Base-by-base conservation (phyloP, 2,113 vertebrate species). In the Otis tarda region DNA sequence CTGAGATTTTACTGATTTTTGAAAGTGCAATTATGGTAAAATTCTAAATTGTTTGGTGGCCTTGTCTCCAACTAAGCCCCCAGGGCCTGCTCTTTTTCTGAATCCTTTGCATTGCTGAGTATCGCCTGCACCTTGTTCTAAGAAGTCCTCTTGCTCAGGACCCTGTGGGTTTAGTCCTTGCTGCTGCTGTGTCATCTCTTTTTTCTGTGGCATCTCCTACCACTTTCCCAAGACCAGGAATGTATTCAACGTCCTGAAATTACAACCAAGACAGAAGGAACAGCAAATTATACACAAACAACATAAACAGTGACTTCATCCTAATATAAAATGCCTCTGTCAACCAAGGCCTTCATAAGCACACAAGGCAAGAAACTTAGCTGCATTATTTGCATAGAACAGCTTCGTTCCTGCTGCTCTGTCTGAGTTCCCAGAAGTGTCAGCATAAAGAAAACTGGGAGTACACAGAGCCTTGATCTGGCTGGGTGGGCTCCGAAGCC, bases 171-270 rank as follows among this genome's bases (percentile, higher is more conserved):
- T 76, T 16, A 47, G 39, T 61, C 33, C 28, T 23, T 90, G 67
- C 61, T 69, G 65, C 73, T 82, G 14, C 33, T 21, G 27, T 8
- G 18, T n/a, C 12, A 53, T 65, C 87, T 65, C 64, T n/a, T 55
- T 35, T 12, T 8, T 55, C 83, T 76, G 33, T 35, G 60, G 28
- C 31, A 67, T 43, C 67, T 71, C 75, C 73, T 60, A 13, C 24
- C 41, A 75, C 57, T 77, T 77, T 57, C 65, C 30, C 78, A 63
- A 24, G 5, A 24, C 45, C 57, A 63, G 71, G 70, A 93, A 89
- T 37, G n/a, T 12, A 83, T 80, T 83, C 80, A 81, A 33, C 5
- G 12, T 57, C 90, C 97, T 98, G 93, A 96, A 98, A 97, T 83
- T 43, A 95, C 53, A 96, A 94, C 10, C 57, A 25, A 93, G 57